Base-by-base conservation (phyloP, 2,888 invertebrate genomes). In the Chelonus formosanus region DNA sequence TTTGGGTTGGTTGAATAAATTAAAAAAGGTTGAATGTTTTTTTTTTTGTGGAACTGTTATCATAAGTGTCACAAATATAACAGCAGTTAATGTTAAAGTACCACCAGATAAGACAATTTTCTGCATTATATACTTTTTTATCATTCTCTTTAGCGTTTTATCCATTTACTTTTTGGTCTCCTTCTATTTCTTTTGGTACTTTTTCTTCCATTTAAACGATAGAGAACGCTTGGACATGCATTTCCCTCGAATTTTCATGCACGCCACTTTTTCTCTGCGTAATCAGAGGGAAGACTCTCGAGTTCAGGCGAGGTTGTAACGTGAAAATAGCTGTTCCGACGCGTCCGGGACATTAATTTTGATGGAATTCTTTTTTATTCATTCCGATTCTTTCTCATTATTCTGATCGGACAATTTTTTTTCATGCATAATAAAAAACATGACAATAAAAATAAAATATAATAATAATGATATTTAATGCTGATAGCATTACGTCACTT, bases 281-380 rank as follows among this genome's bases (percentile, higher is more conserved):
- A 71, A 72, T 72, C 70, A 67, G 65, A 63, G 47, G 47, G 55
- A 44, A 36, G 50, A 64, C 20, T 20, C 20, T 20, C 20, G 20
- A 20, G 2, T 20, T 60, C 35, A 43, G 36, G 64, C 54, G 47
- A 53, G 20, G 50, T 20, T 50, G 59, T 60, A 63, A 57, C 61
- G 61, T 43, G 61, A 67, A 66, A 70, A 67, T 68, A 55, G 63
- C 35, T 58, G 63, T 50, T 61, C 58, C 47, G 60, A 20, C 10
- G 45, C 47, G 47, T 63, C 52, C 50, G 50, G 65, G 65, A 67
- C 75, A 77, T 78, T 77, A 73, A 75, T 78, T 78, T 78, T 78
- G 77, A 77, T 78, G 75, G 75, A 70, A 69, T 62, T 68, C 70
- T 52, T 60, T 60, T 50, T 58, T 32, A 36, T 20, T 59, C 36